A percentile compares a stretch with the other conserved stretches of the same genome.
These are phyloP conservation scores for Sericinus montela DNA, from an alignment of 2,888 invertebrate genomes.

Conservation along the genomic window DNA sequence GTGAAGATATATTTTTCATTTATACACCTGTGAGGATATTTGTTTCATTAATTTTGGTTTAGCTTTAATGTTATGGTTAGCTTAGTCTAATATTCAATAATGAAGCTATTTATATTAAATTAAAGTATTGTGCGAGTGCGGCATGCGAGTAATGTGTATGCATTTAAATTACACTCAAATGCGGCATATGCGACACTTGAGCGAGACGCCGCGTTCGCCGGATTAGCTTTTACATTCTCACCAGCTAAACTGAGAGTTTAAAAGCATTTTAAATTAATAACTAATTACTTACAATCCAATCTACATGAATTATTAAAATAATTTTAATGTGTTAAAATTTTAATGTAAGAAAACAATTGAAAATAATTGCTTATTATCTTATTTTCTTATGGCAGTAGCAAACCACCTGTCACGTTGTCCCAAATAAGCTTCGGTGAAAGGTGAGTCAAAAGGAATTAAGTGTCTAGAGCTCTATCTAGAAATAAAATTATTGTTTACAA, in stretches of 20 bases:
- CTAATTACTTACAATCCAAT: constrained; percentile 1
- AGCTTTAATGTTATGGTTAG: too few relatives aligned
- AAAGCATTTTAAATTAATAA: constrained; percentile 14
- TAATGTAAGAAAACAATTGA: too few relatives aligned
- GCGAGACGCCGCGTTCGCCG: constrained; percentile 25
- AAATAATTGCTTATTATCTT: not conserved
- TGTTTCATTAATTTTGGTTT: too few relatives aligned
- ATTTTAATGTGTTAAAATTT: too few relatives aligned
- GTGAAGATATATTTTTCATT: too few relatives aligned
- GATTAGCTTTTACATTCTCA: constrained; percentile 30
- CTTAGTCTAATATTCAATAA: constrained; percentile 33
- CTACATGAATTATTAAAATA: not conserved
- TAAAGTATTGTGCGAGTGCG: constrained; percentile 47
- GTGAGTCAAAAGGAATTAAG: too few relatives aligned
- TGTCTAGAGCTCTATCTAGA: too few relatives aligned
- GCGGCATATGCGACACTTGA: constrained; percentile 38
- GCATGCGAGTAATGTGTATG: constrained; percentile 57
- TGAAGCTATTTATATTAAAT: constrained; percentile 60
- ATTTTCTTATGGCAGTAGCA: too few relatives aligned
- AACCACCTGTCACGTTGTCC: too few relatives aligned
- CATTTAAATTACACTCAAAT: constrained; percentile 68
- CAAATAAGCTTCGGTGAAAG: too few relatives aligned
- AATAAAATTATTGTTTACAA: too few relatives aligned
- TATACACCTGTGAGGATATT: too few relatives aligned
- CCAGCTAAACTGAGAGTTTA: constrained; percentile 20